Conservation (phyloP, 2,888 invertebrate genomes). For the Plebejus anna region DNA sequence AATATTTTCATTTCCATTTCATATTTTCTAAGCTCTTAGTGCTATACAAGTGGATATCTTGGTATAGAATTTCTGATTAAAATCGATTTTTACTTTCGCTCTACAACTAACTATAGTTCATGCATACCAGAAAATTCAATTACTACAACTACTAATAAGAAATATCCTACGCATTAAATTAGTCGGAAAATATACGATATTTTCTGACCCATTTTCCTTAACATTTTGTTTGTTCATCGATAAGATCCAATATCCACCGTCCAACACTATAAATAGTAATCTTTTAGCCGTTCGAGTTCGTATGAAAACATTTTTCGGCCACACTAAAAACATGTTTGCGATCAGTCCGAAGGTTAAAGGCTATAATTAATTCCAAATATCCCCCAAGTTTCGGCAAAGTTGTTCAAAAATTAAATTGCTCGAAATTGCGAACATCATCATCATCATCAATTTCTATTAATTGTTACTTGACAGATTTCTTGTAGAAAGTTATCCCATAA, state of each 20-base stretch:
- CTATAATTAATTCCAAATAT: conserved; percentile 18
- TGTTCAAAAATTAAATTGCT: conserved; percentile 21
- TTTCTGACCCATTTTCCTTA: conserved; percentile 3
- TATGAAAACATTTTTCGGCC: conserved; percentile 44
- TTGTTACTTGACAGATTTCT: conserved; percentile 17
- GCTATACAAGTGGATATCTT: background rate
- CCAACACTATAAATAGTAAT: conserved; percentile 39
- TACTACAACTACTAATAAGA: background rate
- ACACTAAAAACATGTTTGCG: conserved; percentile 62
- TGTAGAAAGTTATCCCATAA: background rate
- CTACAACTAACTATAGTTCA: background rate
- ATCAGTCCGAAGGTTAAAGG: conserved; percentile 29
- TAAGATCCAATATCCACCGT: conserved; percentile 16
- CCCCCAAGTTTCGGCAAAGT: background rate
- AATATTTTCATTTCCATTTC: background rate
- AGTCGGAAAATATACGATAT: conserved; percentile 14
- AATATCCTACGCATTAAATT: conserved; percentile 2
- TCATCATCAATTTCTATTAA: conserved; percentile 6
- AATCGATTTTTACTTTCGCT: background rate
- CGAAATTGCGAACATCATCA: background rate
- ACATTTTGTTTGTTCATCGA: conserved; percentile 19
- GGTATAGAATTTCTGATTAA: background rate
- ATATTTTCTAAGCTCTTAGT: background rate
- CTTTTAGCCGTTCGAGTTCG: conserved; percentile 42
- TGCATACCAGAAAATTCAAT: background rate